Conservation (phyloP, 35 echinoderm and acorn worm species). For the Ophioderma brevispina region DNA sequence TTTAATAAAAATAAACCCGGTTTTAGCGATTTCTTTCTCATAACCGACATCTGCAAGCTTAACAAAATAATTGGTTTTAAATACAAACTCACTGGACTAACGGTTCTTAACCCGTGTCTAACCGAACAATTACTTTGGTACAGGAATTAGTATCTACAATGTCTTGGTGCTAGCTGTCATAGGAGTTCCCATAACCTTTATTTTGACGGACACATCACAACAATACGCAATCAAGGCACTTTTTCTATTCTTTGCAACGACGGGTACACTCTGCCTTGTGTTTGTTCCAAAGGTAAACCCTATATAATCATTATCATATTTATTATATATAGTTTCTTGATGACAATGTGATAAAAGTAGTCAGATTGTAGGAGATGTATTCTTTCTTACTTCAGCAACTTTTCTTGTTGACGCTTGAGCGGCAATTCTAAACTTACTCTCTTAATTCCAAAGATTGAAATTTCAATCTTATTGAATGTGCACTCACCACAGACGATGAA, state of each 20-base stretch:
- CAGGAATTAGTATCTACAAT: conserved; percentile 73
- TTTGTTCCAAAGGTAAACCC: conserved; percentile 74
- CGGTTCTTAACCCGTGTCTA: too few relatives aligned
- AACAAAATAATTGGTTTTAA: too few relatives aligned
- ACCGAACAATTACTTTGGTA: too few relatives aligned
- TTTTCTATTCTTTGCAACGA: conserved; percentile 74
- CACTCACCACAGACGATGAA: too few relatives aligned
- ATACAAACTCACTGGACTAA: too few relatives aligned
- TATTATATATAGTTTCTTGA: too few relatives aligned
- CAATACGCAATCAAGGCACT: conserved; percentile 52
- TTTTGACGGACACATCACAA: conserved; percentile 49
- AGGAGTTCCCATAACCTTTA: conserved; percentile 62
- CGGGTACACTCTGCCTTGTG: conserved; percentile 51
- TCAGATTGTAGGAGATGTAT: background rate
- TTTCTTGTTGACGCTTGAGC: background rate
- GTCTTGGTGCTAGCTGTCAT: conserved; percentile 57
- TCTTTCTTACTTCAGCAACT: background rate
- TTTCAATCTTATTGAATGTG: too few relatives aligned
- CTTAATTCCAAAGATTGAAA: too few relatives aligned
- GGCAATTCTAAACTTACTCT: background rate
- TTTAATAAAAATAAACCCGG: too few relatives aligned
- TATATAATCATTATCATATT: too few relatives aligned
- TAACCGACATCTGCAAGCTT: too few relatives aligned
- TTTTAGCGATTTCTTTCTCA: too few relatives aligned
- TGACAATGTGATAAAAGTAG: background rate